These are phyloP conservation scores for Trididemnum clinides DNA, from an alignment of 23 tunicate genomes.

Conservation along the genomic window DNA sequence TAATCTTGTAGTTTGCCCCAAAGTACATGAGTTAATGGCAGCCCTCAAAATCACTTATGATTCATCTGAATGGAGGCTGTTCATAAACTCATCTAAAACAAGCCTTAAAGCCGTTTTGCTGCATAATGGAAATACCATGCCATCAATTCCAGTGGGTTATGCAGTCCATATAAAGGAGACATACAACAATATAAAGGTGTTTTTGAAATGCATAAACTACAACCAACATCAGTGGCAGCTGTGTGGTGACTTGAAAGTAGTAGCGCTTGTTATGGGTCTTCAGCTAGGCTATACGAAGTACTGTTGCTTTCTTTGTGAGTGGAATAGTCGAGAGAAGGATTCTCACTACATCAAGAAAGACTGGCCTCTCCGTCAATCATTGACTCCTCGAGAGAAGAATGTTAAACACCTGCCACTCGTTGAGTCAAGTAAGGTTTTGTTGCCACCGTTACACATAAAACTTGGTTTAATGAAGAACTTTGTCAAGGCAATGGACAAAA, in stretches of 20 bases:
- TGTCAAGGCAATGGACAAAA: slow-evolving; percentile 47
- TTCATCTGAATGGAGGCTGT: slow-evolving; percentile 44
- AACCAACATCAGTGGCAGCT: slow-evolving; percentile 49
- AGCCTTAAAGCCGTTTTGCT: slow-evolving; percentile 42
- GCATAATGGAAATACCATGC: slow-evolving; percentile 49
- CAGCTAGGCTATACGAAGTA: slow-evolving; percentile 41
- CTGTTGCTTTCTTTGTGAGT: slow-evolving; percentile 32
- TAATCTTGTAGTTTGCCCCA: slow-evolving; percentile 16
- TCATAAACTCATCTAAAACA: slow-evolving; percentile 41
- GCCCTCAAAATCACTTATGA: slow-evolving; percentile 31
- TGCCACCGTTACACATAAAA: slow-evolving; percentile 44
- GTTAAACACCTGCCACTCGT: slow-evolving; percentile 42
- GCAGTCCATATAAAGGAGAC: slow-evolving; percentile 45
- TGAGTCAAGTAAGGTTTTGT: slow-evolving; percentile 15
- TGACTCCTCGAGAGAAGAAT: slow-evolving; percentile 35
- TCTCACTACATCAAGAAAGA: slow-evolving; percentile 31
- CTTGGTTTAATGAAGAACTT: slow-evolving; percentile 38
- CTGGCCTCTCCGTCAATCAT: slow-evolving; percentile 49
- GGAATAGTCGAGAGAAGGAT: slow-evolving; percentile 45
- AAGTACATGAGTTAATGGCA: slow-evolving; percentile 31
- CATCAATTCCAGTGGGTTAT: slow-evolving; percentile 50
- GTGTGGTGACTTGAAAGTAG: slow-evolving; percentile 46
- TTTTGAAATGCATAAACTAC: slow-evolving; percentile 31
- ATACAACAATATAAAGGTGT: slow-evolving; percentile 31
- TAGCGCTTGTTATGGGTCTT: slow-evolving; percentile 34